phyloP scores from a whole-genome alignment of 2,888 invertebrate genomes.

The Notocelia uddmanniana region DNA sequence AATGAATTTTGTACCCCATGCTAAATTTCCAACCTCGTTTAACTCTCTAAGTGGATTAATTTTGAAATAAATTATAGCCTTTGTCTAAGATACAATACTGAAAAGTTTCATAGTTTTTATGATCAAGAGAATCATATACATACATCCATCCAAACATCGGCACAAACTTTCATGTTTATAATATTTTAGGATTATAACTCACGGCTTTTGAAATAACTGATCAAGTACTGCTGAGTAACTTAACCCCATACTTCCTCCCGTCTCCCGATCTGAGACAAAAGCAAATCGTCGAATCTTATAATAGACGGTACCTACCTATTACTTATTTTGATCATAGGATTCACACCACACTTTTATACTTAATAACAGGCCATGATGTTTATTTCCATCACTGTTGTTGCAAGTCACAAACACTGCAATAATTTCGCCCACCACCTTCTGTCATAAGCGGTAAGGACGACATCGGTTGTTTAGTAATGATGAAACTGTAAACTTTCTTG shows the following conservation, averaged over 20 bases:
- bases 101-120: no score
- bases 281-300: conserved; percentile 1
- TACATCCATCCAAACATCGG: no score
- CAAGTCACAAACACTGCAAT: conserved; percentile 41
- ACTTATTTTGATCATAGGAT: conserved; percentile 61
- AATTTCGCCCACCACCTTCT: background rate
- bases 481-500: background rate
- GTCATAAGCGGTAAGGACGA: conserved; percentile 5
- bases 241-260: background rate
- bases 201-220: background rate
- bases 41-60: no score
- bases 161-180: no score
- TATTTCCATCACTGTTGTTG: conserved; percentile 52
- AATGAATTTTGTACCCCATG: no score
- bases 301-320: conserved; percentile 52
- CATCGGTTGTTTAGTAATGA: background rate
- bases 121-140: no score
- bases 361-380: conserved; percentile 59
- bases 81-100: no score
- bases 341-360: conserved; percentile 57
- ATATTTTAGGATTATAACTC: no score
- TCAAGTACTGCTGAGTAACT: background rate
- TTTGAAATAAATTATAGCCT: no score
- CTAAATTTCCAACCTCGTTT: no score
- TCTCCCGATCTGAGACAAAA: background rate